Percentiles rank a stretch among this genome's conserved stretches.
Evolutionary conservation across 2,888 invertebrate species (phyloP).

Genomic region (Nycteola revayana): DNA sequence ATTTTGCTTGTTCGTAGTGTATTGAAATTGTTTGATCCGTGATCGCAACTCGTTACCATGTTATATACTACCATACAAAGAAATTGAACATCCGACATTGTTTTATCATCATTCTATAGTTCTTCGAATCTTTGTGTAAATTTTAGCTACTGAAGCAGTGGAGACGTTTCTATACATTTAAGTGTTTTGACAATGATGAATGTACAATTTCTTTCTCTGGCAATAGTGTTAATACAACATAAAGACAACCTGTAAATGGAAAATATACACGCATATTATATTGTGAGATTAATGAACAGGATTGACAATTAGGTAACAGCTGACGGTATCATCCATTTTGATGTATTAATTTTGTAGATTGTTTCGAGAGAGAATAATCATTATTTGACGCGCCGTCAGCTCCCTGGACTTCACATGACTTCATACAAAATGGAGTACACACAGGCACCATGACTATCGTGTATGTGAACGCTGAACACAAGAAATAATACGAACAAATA

Average conservation of each 20-base stretch:
- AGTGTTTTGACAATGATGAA: no score
- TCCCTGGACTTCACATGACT: conserved; percentile 32
- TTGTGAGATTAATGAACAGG: conserved; percentile 4
- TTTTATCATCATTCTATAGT: no score
- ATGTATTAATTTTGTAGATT: conserved; percentile 36
- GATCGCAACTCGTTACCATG: conserved; percentile 20
- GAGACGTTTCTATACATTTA: no score
- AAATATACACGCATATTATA: no score
- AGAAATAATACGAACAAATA: conserved; percentile 17
- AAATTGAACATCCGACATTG: no score
- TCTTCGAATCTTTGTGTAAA: no score
- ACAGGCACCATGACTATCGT: conserved; percentile 16
- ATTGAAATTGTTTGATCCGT: conserved; percentile 21
- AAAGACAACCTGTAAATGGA: no score
- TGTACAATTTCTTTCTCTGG: no score
- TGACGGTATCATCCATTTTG: conserved; percentile 31
- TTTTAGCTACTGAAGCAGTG: no score
- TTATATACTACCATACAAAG: conserved; percentile 6
- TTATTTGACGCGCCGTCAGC: conserved; percentile 31
- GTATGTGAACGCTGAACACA: conserved; percentile 19
- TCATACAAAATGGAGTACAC: conserved; percentile 13
- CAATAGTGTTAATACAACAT: no score
- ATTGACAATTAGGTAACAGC: conserved; percentile 19
- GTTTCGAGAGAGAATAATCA: conserved; percentile 29
- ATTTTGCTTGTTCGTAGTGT: conserved; percentile 24